These are phyloP conservation scores for Picathartes gymnocephalus DNA, from an alignment of 2,113 vertebrate genomes.

Conservation along the genomic window DNA sequence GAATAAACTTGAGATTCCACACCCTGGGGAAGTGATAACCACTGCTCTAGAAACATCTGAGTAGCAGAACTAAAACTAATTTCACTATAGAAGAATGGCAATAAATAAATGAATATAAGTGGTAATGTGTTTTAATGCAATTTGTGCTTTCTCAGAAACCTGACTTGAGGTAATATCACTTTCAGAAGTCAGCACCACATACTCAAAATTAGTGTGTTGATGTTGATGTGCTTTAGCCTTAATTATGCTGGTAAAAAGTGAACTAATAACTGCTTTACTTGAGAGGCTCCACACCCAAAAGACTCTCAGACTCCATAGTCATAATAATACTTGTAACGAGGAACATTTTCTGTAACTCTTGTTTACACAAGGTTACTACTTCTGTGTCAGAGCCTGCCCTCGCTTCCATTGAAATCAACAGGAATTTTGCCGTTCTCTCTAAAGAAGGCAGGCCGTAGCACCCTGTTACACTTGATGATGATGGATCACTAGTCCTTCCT, in stretches of 20 bases:
- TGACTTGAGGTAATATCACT: background rate
- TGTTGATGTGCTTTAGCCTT: background rate
- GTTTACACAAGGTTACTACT: background rate
- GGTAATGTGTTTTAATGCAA: background rate
- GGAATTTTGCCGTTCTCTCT: background rate
- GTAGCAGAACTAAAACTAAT: background rate
- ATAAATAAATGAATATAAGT: background rate
- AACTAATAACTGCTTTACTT: background rate
- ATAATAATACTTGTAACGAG: constrained; percentile 8
- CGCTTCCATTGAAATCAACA: background rate
- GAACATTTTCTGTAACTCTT: background rate
- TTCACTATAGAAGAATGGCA: background rate
- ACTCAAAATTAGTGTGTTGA: background rate
- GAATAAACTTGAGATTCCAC: background rate
- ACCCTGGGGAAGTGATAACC: accelerated
- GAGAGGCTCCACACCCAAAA: background rate
- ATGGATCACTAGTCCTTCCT: background rate
- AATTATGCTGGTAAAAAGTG: background rate
- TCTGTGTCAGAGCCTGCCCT: background rate
- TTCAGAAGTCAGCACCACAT: background rate
- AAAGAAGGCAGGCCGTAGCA: background rate
- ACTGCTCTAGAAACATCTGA: background rate
- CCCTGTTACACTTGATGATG: background rate
- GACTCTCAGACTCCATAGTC: background rate
- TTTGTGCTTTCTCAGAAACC: background rate